A percentile compares a stretch with the other conserved stretches of the same genome.
Evolutionary conservation across 2,797 vertebrate species (phyloP).

Genomic region (Morus bassanus): DNA sequence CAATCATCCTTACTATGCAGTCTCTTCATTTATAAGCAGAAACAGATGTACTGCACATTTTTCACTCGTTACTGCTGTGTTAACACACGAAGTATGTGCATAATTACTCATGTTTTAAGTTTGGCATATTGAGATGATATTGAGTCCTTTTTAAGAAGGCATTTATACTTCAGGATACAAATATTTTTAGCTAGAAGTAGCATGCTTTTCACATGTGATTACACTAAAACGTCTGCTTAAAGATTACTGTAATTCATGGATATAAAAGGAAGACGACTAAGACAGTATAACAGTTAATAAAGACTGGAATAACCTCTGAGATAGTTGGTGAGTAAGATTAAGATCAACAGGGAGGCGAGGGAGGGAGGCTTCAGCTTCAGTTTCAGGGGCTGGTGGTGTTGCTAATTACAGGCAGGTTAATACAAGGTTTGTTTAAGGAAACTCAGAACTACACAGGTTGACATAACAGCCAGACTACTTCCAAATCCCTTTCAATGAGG

Average conservation of each 20-base stretch:
- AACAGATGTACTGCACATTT: neutral
- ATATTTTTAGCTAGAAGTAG: neutral
- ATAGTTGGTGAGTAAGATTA: neutral
- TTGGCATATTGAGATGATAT: neutral
- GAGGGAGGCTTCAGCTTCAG: neutral
- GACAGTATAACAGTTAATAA: neutral
- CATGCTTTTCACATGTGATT: neutral
- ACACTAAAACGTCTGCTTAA: neutral
- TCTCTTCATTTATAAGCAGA: neutral
- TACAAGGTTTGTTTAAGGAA: neutral
- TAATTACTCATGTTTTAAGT: neutral
- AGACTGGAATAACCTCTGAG: neutral
- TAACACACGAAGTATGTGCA: neutral
- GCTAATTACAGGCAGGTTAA: neutral
- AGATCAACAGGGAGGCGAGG: neutral
- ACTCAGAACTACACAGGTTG: neutral
- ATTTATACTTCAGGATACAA: neutral
- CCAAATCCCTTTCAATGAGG: neutral
- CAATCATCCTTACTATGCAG: rapidly evolving
- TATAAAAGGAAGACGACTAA: neutral
- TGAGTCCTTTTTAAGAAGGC: neutral
- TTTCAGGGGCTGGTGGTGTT: neutral
- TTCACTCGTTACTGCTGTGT: neutral
- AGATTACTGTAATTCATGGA: neutral
- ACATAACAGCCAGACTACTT: no score